These are phyloP conservation scores for Conger conger DNA, from an alignment of 2,113 vertebrate species.

Conservation along the genomic window DNA sequence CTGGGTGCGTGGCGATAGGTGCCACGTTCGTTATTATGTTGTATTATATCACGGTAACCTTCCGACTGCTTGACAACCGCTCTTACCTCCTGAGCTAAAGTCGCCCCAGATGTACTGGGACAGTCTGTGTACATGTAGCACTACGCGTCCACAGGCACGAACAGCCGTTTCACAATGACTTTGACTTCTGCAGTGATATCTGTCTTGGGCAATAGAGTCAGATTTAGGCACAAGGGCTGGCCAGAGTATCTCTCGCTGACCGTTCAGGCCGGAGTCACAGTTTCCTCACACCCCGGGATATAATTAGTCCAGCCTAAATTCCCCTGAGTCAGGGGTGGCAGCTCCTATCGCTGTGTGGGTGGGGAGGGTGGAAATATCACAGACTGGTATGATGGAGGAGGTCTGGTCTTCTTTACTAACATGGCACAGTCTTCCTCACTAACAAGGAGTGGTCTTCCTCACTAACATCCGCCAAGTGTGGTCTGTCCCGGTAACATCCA, in stretches of 20 bases:
- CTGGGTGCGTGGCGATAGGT: not conserved
- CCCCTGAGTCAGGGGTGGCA: not conserved
- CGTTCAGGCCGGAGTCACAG: not conserved
- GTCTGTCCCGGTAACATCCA: no score
- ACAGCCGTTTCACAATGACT: not conserved
- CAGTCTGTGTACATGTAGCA: not conserved
- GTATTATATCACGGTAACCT: no score
- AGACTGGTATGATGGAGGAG: not conserved
- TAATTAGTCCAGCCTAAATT: slow-evolving; percentile 6
- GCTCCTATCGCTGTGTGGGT: not conserved
- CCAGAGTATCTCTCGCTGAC: not conserved
- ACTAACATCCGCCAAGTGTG: not conserved
- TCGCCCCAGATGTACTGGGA: not conserved
- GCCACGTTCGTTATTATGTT: not conserved
- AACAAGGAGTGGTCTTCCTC: not conserved
- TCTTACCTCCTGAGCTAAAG: no score
- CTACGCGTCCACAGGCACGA: not conserved
- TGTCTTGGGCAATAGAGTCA: not conserved
- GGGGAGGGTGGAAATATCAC: not conserved
- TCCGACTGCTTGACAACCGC: no score
- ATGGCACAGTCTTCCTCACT: no score
- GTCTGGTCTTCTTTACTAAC: not conserved
- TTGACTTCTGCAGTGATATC: not conserved
- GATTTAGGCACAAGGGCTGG: not conserved
- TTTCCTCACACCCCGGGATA: not conserved